These are phyloP conservation scores for Caranx melampygus DNA, from an alignment of 2,113 vertebrate genomes.

Conservation along the genomic window DNA sequence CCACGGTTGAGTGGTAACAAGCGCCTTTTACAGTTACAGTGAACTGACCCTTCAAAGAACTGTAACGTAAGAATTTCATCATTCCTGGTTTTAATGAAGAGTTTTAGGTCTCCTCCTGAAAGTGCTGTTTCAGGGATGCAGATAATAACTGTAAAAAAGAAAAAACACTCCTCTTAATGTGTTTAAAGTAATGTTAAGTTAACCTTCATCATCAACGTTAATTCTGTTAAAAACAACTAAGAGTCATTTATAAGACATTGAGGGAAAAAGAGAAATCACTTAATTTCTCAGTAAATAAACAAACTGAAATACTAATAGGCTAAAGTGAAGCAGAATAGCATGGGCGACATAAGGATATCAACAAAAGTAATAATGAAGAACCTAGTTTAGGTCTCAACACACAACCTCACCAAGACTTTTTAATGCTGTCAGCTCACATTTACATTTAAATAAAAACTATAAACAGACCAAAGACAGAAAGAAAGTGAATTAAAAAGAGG, in stretches of 20 bases:
- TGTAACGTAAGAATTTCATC: constrained; percentile 5
- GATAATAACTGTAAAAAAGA: background rate
- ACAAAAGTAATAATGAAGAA: background rate
- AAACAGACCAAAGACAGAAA: too few species aligned
- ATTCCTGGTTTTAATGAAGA: background rate
- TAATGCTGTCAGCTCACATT: too few species aligned
- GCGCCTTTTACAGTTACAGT: background rate
- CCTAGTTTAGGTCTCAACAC: too few species aligned
- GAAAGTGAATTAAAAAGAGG: too few species aligned
- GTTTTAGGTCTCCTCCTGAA: background rate
- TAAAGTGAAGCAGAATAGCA: too few species aligned
- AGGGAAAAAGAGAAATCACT: too few species aligned
- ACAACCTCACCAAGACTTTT: too few species aligned
- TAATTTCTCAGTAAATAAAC: too few species aligned
- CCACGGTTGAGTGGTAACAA: background rate
- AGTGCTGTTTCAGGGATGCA: background rate
- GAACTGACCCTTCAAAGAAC: fast-evolving
- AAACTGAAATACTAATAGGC: background rate
- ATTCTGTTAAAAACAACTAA: too few species aligned
- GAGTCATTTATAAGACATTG: too few species aligned
- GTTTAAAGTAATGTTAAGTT: background rate
- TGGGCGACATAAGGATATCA: background rate
- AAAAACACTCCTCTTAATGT: background rate
- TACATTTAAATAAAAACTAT: too few species aligned
- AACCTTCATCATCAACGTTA: background rate